Conservation (phyloP, 2,797 vertebrate genomes). For the Neostethus bicornis region DNA sequence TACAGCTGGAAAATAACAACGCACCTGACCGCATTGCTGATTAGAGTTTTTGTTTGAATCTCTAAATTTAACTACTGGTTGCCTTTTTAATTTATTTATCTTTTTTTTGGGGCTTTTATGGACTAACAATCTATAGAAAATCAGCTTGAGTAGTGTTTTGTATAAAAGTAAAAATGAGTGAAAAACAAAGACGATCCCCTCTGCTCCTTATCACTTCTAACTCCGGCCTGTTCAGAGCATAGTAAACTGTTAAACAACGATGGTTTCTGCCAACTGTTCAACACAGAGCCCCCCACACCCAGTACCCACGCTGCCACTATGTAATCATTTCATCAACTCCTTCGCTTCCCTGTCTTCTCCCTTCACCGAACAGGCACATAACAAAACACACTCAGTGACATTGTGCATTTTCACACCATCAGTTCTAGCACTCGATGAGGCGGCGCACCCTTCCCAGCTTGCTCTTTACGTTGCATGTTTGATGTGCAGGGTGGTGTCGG, state of each 20-base stretch:
- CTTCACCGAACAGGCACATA: slow-evolving; percentile 78
- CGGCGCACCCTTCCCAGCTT: slow-evolving; percentile 59
- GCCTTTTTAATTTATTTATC: slow-evolving; percentile 19
- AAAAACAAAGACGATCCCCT: slow-evolving; percentile 65
- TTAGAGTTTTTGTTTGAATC: slow-evolving; percentile 27
- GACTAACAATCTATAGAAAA: slow-evolving; percentile 38
- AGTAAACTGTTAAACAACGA: slow-evolving; percentile 79
- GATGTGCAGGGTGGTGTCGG: slow-evolving; percentile 69
- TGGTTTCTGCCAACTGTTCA: slow-evolving; percentile 75
- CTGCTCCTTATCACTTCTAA: slow-evolving; percentile 39
- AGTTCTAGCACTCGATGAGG: slow-evolving; percentile 75
- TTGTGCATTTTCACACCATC: slow-evolving; percentile 82
- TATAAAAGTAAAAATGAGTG: slow-evolving; percentile 54
- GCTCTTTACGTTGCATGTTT: slow-evolving; percentile 66
- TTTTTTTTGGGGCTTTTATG: slow-evolving; percentile 55
- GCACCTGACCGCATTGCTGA: slow-evolving; percentile 38
- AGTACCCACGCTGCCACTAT: slow-evolving; percentile 72
- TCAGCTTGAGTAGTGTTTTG: slow-evolving; percentile 33
- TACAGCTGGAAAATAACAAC: slow-evolving; percentile 36
- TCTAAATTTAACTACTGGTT: slow-evolving; percentile 10
- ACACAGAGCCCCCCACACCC: slow-evolving; percentile 47
- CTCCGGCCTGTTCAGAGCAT: slow-evolving; percentile 68
- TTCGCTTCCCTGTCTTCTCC: slow-evolving; percentile 79
- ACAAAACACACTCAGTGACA: slow-evolving; percentile 83
- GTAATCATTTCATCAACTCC: slow-evolving; percentile 87